Percentiles rank a stretch among this genome's conserved stretches.
phyloP scores from a whole-genome alignment of 2,113 vertebrate genomes.

The Clarias batrachus region DNA sequence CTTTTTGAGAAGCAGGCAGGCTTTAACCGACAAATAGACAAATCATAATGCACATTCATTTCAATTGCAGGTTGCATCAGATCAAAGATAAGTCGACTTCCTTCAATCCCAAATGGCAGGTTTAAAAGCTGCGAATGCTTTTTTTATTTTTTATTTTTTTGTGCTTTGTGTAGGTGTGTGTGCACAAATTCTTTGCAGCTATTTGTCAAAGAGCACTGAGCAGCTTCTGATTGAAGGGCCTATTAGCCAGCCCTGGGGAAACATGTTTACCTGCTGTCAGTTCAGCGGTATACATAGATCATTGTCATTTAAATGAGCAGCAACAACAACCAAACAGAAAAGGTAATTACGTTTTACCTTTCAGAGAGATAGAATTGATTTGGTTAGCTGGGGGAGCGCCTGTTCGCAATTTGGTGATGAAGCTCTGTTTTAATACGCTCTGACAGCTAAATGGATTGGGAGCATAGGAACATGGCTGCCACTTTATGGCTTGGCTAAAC shows the following conservation, averaged over 20 bases:
- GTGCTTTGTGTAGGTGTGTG: conserved; percentile 3
- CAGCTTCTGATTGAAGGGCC: conserved; percentile 50
- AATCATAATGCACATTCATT: conserved; percentile 44
- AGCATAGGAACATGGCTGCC: conserved; percentile 42
- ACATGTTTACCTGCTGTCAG: conserved; percentile 60
- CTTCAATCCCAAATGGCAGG: conserved; percentile 27
- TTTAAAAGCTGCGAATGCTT: conserved; percentile 17
- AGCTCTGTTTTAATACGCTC: conserved; percentile 53
- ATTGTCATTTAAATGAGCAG: conserved; percentile 60
- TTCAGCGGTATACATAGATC: conserved; percentile 54
- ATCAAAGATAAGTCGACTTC: conserved; percentile 38
- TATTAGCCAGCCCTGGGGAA: conserved; percentile 50
- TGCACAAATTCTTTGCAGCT: conserved; percentile 28
- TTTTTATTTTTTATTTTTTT: conserved; percentile 14
- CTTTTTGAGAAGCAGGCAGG: conserved; percentile 33
- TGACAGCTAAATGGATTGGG: conserved; percentile 58
- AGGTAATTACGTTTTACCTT: conserved; percentile 61
- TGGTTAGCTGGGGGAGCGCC: conserved; percentile 50
- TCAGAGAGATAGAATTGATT: conserved; percentile 55
- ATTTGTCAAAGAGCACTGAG: conserved; percentile 41
- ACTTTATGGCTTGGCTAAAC: conserved; percentile 41
- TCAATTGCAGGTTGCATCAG: conserved; percentile 45
- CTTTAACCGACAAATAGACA: conserved; percentile 45
- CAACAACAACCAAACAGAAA: conserved; percentile 60
- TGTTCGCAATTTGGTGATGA: conserved; percentile 57